These are phyloP conservation scores for Drosophila prolongata DNA, from an alignment of 2,888 invertebrate species.

Conservation along the genomic window DNA sequence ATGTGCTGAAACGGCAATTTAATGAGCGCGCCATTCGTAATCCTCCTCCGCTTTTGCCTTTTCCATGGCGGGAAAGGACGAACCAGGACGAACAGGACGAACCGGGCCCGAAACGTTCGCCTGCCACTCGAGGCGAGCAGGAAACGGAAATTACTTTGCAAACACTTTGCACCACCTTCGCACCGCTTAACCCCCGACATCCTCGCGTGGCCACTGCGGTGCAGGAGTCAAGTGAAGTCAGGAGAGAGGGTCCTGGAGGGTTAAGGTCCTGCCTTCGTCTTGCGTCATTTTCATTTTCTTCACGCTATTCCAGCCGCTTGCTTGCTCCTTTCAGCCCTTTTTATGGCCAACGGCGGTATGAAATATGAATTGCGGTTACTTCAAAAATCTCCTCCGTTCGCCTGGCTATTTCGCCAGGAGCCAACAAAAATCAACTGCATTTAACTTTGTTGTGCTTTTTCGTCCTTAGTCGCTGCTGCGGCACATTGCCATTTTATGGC, in stretches of 20 bases:
- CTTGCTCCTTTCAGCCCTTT: constrained; percentile 45
- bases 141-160: constrained; percentile 80
- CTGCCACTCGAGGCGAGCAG: constrained; percentile 76
- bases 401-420: constrained; percentile 21
- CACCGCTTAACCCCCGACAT: constrained; percentile 31
- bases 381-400: constrained; percentile 51
- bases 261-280: constrained; percentile 43
- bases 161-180: constrained; percentile 70
- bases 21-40: constrained; percentile 47
- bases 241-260: constrained; percentile 23
- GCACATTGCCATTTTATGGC: constrained; percentile 73
- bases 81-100: neutral
- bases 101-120: constrained; percentile 10
- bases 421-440: constrained; percentile 71
- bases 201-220: constrained; percentile 23
- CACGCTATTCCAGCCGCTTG: constrained; percentile 57
- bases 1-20: constrained; percentile 48
- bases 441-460: constrained; percentile 71
- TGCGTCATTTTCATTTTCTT: constrained; percentile 72
- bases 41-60: constrained; percentile 19
- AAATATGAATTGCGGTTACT: constrained; percentile 78
- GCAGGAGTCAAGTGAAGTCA: constrained; percentile 68
- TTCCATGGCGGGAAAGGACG: neutral
- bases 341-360: constrained; percentile 70
- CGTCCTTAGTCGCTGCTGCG: constrained; percentile 45